A percentile compares a stretch with the other conserved stretches of the same genome.
phyloP scores from a whole-genome alignment of 2,888 invertebrate genomes.

The Pheosia gnoma region DNA sequence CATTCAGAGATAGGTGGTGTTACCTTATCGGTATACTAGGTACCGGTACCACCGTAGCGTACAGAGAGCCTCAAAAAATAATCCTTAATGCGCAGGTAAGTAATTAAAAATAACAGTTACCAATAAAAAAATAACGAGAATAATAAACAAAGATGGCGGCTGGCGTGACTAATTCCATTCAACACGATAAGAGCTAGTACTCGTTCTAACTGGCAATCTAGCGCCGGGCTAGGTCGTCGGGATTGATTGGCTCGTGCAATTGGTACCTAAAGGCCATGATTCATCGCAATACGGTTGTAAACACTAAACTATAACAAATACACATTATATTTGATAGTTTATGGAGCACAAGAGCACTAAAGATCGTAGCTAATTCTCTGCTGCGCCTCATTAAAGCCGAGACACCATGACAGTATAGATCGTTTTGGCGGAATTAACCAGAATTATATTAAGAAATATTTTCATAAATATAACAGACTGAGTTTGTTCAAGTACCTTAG shows the following conservation, averaged over 20 bases:
- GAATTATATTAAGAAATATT: too few species aligned
- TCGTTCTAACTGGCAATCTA: neutral
- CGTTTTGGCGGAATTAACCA: too few species aligned
- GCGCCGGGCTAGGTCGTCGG: neutral
- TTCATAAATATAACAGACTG: too few species aligned
- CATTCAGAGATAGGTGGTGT: too few species aligned
- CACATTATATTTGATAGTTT: neutral
- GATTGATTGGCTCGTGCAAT: neutral
- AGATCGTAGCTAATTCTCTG: too few species aligned
- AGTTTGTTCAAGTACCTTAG: too few species aligned
- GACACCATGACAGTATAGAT: too few species aligned
- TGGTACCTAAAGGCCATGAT: neutral
- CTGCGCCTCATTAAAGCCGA: too few species aligned
- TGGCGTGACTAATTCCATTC: constrained; percentile 14
- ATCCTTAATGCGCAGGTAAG: neutral
- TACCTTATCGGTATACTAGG: too few species aligned
- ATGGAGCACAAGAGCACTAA: too few species aligned
- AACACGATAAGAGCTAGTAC: constrained; percentile 6
- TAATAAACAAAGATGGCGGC: constrained; percentile 6
- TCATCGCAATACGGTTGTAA: neutral
- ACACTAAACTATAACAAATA: neutral
- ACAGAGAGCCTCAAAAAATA: too few species aligned
- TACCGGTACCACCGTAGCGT: too few species aligned
- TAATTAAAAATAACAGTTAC: neutral
- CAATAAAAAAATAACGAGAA: constrained; percentile 6